These are phyloP conservation scores for Alligator mississippiensis DNA, from an alignment of 2,113 vertebrate genomes.

Conservation along the genomic window DNA sequence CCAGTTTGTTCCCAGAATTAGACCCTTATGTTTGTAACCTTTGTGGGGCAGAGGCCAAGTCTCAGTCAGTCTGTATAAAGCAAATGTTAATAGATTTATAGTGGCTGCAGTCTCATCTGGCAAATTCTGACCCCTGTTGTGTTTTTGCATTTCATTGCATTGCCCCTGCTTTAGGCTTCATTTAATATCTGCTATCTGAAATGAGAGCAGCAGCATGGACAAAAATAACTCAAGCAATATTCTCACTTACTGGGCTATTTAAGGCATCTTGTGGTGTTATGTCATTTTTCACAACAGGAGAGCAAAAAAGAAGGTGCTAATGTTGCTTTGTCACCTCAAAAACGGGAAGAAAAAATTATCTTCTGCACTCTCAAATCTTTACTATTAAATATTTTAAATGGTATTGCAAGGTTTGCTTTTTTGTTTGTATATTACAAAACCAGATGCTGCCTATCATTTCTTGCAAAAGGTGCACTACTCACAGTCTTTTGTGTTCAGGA, in stretches of 20 bases:
- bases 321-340: background rate
- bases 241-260: background rate
- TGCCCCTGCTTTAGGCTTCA: background rate
- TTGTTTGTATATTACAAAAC: background rate
- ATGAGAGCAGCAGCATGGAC: background rate
- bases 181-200: background rate
- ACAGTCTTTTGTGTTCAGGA: conserved; percentile 31
- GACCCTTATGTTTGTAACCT: background rate
- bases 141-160: background rate
- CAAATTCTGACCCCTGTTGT: background rate
- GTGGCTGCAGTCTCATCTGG: background rate
- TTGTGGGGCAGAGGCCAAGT: background rate
- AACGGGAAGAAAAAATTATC: background rate
- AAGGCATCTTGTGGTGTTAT: background rate
- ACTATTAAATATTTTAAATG: background rate
- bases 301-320: background rate
- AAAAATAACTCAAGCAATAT: background rate
- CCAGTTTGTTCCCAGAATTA: background rate
- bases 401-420: background rate
- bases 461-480: background rate
- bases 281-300: background rate
- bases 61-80: background rate
- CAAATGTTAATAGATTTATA: background rate
- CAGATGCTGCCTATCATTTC: conserved; percentile 9
- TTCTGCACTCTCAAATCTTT: background rate